These are phyloP conservation scores for Myrmophylax atrothorax DNA, from an alignment of 2,113 vertebrate species.

Conservation along the genomic window DNA sequence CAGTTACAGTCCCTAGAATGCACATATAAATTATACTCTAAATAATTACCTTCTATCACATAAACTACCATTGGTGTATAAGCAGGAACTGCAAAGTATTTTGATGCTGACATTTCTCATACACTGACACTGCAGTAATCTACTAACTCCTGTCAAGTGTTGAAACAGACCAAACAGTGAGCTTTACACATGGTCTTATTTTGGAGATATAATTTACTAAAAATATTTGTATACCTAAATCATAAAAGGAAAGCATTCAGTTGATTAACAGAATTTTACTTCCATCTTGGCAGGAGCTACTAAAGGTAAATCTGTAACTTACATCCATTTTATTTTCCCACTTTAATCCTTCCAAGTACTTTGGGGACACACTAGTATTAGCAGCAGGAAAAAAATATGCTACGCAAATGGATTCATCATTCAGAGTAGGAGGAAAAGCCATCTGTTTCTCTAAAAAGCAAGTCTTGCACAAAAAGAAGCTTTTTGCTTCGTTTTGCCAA, in stretches of 20 bases:
- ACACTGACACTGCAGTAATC: background rate
- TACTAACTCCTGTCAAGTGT: background rate
- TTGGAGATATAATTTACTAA: background rate
- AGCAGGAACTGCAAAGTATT: background rate
- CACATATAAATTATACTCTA: background rate
- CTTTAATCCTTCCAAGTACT: background rate
- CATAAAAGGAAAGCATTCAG: background rate
- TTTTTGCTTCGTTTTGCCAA: background rate
- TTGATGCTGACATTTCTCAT: background rate
- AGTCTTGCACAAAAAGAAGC: background rate
- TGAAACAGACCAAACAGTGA: background rate
- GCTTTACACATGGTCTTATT: background rate
- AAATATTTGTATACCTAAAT: background rate
- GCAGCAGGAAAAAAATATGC: background rate
- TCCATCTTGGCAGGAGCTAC: background rate
- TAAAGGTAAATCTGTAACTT: background rate
- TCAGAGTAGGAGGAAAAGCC: constrained; percentile 9
- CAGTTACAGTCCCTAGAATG: background rate
- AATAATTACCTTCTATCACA: background rate
- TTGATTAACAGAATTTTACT: background rate
- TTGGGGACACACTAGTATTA: background rate
- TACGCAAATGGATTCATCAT: background rate
- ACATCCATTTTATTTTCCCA: background rate
- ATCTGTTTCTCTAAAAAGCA: constrained; percentile 16
- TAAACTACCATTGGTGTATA: background rate